These are phyloP conservation scores for Zonitis immaculata DNA, from an alignment of 2,888 invertebrate species.

Conservation along the genomic window DNA sequence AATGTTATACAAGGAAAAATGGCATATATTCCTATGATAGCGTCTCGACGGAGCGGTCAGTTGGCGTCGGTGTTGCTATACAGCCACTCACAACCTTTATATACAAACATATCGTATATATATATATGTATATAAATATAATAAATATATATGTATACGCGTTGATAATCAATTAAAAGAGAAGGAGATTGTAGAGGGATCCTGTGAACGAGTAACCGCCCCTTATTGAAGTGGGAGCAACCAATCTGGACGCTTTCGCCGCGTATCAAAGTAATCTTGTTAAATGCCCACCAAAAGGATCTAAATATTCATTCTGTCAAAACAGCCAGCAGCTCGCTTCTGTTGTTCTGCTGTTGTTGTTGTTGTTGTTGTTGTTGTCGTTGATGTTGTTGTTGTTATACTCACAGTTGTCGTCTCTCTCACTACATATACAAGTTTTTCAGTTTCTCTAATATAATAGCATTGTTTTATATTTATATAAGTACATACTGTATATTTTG, in stretches of 20 bases:
- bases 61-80: slow-evolving; percentile 49
- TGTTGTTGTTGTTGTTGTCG: slow-evolving; percentile 23
- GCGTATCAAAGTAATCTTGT: slow-evolving; percentile 47
- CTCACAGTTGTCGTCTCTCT: slow-evolving; percentile 4
- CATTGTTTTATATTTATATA: too few species aligned
- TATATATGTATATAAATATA: slow-evolving; percentile 24
- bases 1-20: slow-evolving; percentile 43
- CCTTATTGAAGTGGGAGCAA: slow-evolving; percentile 50
- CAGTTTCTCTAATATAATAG: too few species aligned
- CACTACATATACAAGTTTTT: not conserved
- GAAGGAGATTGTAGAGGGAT: slow-evolving; percentile 28
- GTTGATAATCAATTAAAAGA: slow-evolving; percentile 57
- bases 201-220: slow-evolving; percentile 34
- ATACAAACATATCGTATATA: slow-evolving; percentile 21
- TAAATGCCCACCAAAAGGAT: slow-evolving; percentile 47
- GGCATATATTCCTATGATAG: slow-evolving; percentile 56
- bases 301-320: slow-evolving; percentile 51
- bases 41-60: slow-evolving; percentile 54
- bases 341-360: slow-evolving; percentile 26
- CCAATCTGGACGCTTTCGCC: slow-evolving; percentile 50
- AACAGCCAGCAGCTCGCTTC: slow-evolving; percentile 48
- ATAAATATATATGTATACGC: slow-evolving; percentile 4
- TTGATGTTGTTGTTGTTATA: slow-evolving; percentile 19
- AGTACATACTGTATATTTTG: too few species aligned
- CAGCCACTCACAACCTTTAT: not conserved